phyloP scores from a whole-genome alignment of 2,113 vertebrate genomes.

The Mastomys natalensis region DNA sequence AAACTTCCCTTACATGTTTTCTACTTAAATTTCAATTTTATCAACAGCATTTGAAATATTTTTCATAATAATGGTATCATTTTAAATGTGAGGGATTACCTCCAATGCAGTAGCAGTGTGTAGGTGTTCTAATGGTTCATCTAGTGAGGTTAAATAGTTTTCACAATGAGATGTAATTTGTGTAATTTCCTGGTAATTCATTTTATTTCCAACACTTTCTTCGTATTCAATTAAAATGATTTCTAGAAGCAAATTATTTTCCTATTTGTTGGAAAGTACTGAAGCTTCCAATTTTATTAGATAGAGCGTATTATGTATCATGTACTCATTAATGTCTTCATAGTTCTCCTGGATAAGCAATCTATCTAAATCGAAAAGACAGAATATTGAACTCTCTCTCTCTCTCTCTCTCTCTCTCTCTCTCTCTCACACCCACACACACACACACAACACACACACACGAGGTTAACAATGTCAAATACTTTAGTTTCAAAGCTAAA shows the following conservation, averaged over 20 bases:
- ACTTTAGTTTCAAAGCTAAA: slow-evolving; percentile 59
- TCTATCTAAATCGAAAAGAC: slow-evolving; percentile 4
- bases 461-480: neutral
- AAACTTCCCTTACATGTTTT: neutral
- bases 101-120: neutral
- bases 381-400: neutral
- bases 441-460: neutral
- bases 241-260: slow-evolving; percentile 19
- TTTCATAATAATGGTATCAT: slow-evolving; percentile 17
- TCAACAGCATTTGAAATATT: slow-evolving; percentile 8
- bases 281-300: slow-evolving; percentile 27
- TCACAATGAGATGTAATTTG: neutral
- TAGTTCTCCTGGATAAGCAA: neutral
- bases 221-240: slow-evolving; percentile 34
- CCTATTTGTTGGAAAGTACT: slow-evolving; percentile 19
- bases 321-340: neutral
- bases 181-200: slow-evolving; percentile 49
- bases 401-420: too few species aligned
- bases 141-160: slow-evolving; percentile 42
- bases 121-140: slow-evolving; percentile 38
- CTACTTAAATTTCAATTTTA: slow-evolving; percentile 24
- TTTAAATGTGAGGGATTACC: slow-evolving; percentile 51
- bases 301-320: neutral
- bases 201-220: slow-evolving; percentile 25
- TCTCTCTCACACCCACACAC: neutral